These are phyloP conservation scores for Muscicapa adusta DNA, from an alignment of 2,113 vertebrate species.

Conservation along the genomic window DNA sequence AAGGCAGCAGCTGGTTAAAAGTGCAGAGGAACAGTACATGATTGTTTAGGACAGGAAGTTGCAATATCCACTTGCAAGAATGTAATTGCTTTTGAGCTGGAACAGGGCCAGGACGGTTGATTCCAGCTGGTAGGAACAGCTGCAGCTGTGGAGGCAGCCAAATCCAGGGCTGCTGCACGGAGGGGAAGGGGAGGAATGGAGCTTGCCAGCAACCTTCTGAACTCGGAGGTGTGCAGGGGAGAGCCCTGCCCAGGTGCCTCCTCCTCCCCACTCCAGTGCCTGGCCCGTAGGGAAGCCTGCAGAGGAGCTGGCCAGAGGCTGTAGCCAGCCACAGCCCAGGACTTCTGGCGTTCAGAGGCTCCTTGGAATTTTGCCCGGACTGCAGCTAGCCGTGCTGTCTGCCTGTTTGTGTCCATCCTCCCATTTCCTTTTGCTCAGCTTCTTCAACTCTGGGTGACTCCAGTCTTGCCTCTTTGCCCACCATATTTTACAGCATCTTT, in stretches of 20 bases:
- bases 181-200: neutral
- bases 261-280: neutral
- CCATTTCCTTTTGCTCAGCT: neutral
- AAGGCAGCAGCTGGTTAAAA: slow-evolving; percentile 56
- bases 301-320: neutral
- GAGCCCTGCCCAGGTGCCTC: neutral
- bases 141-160: slow-evolving; percentile 41
- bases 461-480: neutral
- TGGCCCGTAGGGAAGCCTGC: neutral
- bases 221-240: slow-evolving; percentile 42
- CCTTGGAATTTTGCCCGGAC: neutral
- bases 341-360: neutral
- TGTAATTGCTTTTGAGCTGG: slow-evolving; percentile 60
- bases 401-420: neutral
- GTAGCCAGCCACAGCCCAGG: neutral
- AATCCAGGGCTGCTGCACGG: neutral
- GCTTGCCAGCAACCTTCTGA: slow-evolving; percentile 59
- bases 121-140: slow-evolving; percentile 67
- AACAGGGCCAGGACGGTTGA: slow-evolving; percentile 49
- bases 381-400: neutral
- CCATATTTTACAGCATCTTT: neutral
- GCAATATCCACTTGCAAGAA: slow-evolving; percentile 67
- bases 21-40: slow-evolving; percentile 35
- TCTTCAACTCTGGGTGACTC: neutral
- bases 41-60: slow-evolving; percentile 68